Evolutionary conservation across 2,797 vertebrate genomes (phyloP), one percentile per base, ranked within the genome.

Genomic region (Pangasius sanitwongsei): DNA sequence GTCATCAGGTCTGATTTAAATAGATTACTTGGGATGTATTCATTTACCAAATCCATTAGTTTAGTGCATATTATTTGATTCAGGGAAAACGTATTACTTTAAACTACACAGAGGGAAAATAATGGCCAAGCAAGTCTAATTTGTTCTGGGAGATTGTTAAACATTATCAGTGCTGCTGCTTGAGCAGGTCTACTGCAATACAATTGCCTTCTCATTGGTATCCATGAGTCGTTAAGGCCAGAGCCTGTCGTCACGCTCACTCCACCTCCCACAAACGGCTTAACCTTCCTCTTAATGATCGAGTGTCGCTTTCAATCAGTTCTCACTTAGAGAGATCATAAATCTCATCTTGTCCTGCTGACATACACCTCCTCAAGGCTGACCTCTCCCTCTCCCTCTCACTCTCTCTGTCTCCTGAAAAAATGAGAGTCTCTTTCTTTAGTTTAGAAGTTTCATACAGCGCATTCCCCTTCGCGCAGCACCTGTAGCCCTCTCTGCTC

Each of bases 301-400:
- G 55, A 85, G 67, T 89, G 86, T 81, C 89, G 72, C 80, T 75
- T 85, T 90, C 87, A 83, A 89, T 92, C 78, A 90, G 72, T 91
- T 87, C 83, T 90, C 67, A 91, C 88, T 91, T 82, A 77, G 44
- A 72, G 72, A 87, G 63, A 83, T 86, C 83, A 91, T 91, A 87
- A 89, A 91, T 89, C 89, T 48, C 78, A 77, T 67, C 67, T 55
- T 81, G 86, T 86, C 67, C 50, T 31, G 34, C 86, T 86, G 85
- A 86, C 87, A 88, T 70, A 81, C 88, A 87, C 50, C 65, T 90
- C 81, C 86, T 69, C 86, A 88, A 89, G 89, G 75, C 69, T 87
- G 85, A 63, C 90, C 87, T 89, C 82, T 78, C 86, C 34, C 34
- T 34, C 37, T 37, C 37, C 6, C 4, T 81, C 44, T 7, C 63